phyloP scores from a whole-genome alignment of 1,140 invertebrate species.

The Polypedilum vanderplanki region DNA sequence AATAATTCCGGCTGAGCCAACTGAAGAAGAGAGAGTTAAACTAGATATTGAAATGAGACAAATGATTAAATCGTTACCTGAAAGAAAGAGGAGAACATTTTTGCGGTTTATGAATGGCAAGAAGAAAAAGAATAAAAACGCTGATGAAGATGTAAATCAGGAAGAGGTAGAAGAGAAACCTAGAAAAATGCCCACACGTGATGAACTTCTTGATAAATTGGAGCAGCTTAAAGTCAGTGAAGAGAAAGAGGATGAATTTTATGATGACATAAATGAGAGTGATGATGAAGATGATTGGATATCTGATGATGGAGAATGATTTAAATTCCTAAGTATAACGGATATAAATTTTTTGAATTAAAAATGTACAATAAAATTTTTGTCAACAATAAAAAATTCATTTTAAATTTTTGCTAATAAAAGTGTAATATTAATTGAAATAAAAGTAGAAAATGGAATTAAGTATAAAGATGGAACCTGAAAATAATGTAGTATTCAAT shows the following conservation, averaged over 20 bases:
- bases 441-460: background rate
- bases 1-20: constrained; percentile 43
- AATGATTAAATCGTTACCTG: constrained; percentile 54
- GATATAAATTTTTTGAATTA: background rate
- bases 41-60: constrained; percentile 52
- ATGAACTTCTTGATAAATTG: constrained; percentile 43
- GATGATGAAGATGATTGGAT: constrained; percentile 34
- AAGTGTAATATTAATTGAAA: background rate
- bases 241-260: constrained; percentile 37
- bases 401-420: background rate
- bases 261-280: constrained; percentile 34
- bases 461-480: background rate
- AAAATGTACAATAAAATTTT: background rate
- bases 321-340: background rate
- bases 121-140: constrained; percentile 37
- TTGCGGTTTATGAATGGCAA: constrained; percentile 49
- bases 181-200: constrained; percentile 36
- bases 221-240: constrained; percentile 41
- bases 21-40: constrained; percentile 47
- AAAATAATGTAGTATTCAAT: background rate
- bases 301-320: constrained; percentile 31
- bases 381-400: background rate
- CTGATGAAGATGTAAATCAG: constrained; percentile 32
- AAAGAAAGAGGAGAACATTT: constrained; percentile 58
- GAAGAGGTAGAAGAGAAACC: constrained; percentile 29